phyloP scores from a whole-genome alignment of 2,797 vertebrate genomes.

The Chloroceryle amazona region DNA sequence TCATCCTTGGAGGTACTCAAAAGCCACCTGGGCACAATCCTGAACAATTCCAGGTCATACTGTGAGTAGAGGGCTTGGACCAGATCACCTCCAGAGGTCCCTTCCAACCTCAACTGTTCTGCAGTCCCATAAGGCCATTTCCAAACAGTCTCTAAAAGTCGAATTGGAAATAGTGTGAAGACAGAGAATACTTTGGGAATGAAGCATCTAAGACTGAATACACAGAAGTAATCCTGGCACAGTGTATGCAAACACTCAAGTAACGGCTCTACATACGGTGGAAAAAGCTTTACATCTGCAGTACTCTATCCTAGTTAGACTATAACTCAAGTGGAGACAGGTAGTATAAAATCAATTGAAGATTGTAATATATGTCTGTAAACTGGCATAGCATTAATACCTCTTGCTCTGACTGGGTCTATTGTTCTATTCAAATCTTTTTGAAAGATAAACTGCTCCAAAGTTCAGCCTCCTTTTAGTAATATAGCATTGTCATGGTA shows the following conservation, averaged over 20 bases:
- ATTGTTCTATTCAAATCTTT: slow-evolving; percentile 45
- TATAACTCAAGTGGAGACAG: background rate
- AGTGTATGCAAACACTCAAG: background rate
- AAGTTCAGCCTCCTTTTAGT: slow-evolving; percentile 47
- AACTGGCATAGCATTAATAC: slow-evolving; percentile 41
- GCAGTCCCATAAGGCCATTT: background rate
- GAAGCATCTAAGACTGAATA: background rate
- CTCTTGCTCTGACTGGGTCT: slow-evolving; percentile 21
- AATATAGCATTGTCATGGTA: slow-evolving; percentile 52
- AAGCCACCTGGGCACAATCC: accelerated
- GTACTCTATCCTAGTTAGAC: background rate
- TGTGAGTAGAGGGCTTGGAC: background rate
- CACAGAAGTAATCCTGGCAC: background rate
- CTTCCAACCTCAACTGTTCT: background rate
- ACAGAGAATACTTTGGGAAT: background rate
- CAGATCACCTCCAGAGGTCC: background rate
- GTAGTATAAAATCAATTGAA: slow-evolving; percentile 33
- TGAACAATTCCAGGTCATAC: background rate
- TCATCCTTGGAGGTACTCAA: background rate
- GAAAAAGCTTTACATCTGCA: background rate
- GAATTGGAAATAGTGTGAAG: background rate
- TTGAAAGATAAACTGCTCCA: slow-evolving; percentile 58
- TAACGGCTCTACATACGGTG: background rate
- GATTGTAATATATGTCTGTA: slow-evolving; percentile 1
- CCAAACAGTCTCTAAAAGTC: background rate